Evolutionary conservation across 2,113 vertebrate species (phyloP), one percentile per base, ranked within the genome.

Genomic region (Tetraodon nigroviridis): DNA sequence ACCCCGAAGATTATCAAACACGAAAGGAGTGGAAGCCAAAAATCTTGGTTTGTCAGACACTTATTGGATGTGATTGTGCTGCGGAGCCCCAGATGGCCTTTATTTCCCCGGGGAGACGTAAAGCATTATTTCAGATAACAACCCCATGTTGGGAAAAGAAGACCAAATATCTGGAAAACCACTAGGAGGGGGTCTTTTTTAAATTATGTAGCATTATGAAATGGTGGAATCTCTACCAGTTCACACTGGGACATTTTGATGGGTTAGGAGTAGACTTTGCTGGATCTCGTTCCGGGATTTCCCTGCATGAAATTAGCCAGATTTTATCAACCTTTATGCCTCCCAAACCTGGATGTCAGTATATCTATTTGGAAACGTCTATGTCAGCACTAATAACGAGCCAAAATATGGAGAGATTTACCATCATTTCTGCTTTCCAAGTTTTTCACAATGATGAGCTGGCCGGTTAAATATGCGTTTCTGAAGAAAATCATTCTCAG

Each of bases 61-160:
- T 22, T 41, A 64, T 58, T 50, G 21, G 55, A 61, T 73, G 61
- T 78, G 76, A 59, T 66, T 42, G 53, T 61, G n/a, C 45, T 48
- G 40, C 17, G 7, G 41, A 60, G 57, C 32, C 45, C 63, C 52
- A 17, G 53, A 40, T n/a, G 32, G 54, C 16, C 5, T 24, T 52
- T 53, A 16, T 21, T 68, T 55, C 45, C 27, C 48, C 41, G 55
- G 68, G 61, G 56, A 57, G 42, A 56, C 24, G 40, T 61, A 21
- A 50, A 69, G 32, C 51, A 48, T 64, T 32, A 68, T 11, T 27
- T 60, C n/a, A 12, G 14, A 73, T 27, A 21, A 22, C 47, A 55
- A 63, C 63, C 54, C 61, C 17, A 1, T 62, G 79, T 68, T 47
- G 27, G 58, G 52, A 69, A 10, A 32, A 32, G 29, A 37, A 37